Base-by-base conservation (phyloP, 2,113 vertebrate species). In the Neolamprologus cancellatus region DNA sequence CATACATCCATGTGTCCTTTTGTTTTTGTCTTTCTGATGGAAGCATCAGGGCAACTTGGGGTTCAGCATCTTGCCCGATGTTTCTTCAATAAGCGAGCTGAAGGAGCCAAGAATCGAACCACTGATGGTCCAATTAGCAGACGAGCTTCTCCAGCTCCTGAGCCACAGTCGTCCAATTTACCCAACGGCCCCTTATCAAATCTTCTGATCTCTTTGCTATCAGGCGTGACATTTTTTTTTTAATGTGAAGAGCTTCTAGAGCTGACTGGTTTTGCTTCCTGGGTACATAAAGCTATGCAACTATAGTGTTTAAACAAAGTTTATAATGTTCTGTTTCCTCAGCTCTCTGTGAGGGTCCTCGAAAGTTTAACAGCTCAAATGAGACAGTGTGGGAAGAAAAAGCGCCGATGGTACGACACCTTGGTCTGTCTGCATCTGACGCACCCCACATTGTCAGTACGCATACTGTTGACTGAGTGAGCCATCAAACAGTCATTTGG, bases 221-320 rank as follows among this genome's bases (percentile, higher is more conserved):
- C 59, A 36, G 18, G 18, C 32, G 0, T 36, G 32, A 36, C 0
- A 1, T 1, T 34, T 4, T 20, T 1, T 18, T 41, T 32, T 32
- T 32, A 6, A 61, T 34, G 28, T 15, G 13, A 71, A 15, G 36
- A 44, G 36, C 20, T 41, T 0, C 2, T 44, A 25, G 6, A 25
- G 20, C 20, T 44, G 0, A 7, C 20, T 25, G 66, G 2, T 10
- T 44, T 71, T 71, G 36, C 13, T 71, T 71, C 36, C 3, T 0
- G 20, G 36, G 23, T 44, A 7, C 5, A 71, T 2, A 1, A 28
- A 17, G 20, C 5, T 44, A 7, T 3, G 41, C 3, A 71, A 11
- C 20, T 17, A 46, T 10, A 46, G 14, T 44, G 8, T 71, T 71
- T 71, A 25, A 44, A 71, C 36, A 71, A 44, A 0, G 3, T 3